phyloP scores from a whole-genome alignment of 2,797 vertebrate species.

The Taeniopygia guttata region DNA sequence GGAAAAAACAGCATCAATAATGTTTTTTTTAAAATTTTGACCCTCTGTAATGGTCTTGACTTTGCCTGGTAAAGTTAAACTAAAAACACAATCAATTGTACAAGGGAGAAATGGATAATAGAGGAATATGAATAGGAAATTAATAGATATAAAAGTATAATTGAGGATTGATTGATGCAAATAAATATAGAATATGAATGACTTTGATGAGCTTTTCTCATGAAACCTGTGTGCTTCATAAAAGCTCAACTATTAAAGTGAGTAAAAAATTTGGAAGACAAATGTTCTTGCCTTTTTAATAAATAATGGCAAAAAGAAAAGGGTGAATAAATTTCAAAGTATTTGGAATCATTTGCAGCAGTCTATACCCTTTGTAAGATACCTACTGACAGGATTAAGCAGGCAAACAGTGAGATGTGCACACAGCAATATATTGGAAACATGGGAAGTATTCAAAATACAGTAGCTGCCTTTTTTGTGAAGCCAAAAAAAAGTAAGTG shows the following conservation, averaged over 20 bases:
- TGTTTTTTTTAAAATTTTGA: constrained; percentile 35
- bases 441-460: not conserved
- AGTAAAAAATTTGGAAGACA: not conserved
- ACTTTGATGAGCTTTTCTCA: not conserved
- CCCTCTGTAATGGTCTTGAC: not conserved
- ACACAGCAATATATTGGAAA: not conserved
- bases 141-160: not conserved
- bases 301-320: not conserved
- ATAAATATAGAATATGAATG: not conserved
- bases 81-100: not conserved
- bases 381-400: not conserved
- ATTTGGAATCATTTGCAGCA: not conserved
- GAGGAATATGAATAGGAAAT: not conserved
- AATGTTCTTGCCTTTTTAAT: not conserved
- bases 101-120: not conserved
- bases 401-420: not conserved
- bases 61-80: constrained; percentile 12
- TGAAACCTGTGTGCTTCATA: not conserved
- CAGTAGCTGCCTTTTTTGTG: not conserved
- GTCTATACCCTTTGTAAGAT: not conserved
- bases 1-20: not conserved
- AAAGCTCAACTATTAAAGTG: not conserved
- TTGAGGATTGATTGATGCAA: not conserved
- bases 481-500: not conserved
- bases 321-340: not conserved